Evolutionary conservation across 2,797 vertebrate genomes (phyloP).

Genomic region (Picus viridis): DNA sequence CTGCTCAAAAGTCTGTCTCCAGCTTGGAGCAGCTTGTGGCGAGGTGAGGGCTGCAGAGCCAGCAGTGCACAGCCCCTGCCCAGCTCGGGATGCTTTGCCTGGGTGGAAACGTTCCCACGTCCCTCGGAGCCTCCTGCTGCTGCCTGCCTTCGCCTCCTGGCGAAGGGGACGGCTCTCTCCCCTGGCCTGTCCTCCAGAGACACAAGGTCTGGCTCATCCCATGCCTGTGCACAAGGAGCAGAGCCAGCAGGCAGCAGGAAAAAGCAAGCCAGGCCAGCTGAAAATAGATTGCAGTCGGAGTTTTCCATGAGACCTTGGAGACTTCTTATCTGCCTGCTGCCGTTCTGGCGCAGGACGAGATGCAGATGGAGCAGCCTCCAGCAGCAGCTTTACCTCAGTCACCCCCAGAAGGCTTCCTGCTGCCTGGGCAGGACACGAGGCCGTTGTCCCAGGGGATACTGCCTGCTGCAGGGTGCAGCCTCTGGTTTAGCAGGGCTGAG

Average conservation of each 20-base stretch:
- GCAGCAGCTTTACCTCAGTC: neutral
- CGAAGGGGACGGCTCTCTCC: neutral
- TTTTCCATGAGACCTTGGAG: slow-evolving; percentile 36
- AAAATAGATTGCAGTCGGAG: slow-evolving; percentile 43
- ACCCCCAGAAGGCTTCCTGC: neutral
- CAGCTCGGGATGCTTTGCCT: neutral
- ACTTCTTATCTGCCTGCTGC: slow-evolving; percentile 47
- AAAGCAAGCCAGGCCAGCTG: neutral
- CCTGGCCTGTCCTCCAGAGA: neutral
- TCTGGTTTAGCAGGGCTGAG: neutral
- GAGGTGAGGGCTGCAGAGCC: neutral
- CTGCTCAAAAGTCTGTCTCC: neutral
- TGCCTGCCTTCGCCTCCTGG: fast-evolving
- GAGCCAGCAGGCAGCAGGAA: neutral
- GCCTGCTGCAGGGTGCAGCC: neutral
- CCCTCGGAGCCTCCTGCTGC: neutral
- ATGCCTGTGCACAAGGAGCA: neutral
- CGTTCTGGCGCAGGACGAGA: neutral
- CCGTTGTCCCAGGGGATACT: fast-evolving
- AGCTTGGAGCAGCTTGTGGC: fast-evolving
- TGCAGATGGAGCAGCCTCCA: slow-evolving; percentile 30
- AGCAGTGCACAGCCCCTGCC: fast-evolving
- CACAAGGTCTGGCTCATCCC: neutral
- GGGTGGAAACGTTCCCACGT: neutral
- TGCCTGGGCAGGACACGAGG: neutral